Conservation (phyloP, 1,140 invertebrate species). For the Calliphora vicina region DNA sequence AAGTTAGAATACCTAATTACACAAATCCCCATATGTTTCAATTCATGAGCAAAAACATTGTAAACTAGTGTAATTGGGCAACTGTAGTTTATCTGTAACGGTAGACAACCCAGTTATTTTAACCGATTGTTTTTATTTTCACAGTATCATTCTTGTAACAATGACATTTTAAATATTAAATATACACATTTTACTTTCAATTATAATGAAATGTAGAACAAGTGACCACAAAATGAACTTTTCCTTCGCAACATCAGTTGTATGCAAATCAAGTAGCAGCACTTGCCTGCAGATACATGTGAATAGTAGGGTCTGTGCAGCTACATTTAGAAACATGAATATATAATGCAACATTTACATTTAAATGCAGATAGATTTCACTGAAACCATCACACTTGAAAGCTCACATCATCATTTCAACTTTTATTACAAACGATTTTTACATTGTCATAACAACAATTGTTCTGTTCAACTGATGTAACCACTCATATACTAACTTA, state of each 20-base stretch:
- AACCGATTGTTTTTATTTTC: no score
- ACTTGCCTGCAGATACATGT: neutral
- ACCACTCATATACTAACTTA: no score
- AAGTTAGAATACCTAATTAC: no score
- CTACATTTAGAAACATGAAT: neutral
- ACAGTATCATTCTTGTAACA: no score
- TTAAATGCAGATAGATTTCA: neutral
- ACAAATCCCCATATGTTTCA: no score
- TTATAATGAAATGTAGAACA: no score
- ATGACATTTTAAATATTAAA: no score
- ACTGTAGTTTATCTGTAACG: no score
- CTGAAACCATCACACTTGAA: neutral
- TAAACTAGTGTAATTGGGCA: no score
- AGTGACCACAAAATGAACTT: neutral
- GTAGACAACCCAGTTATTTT: no score
- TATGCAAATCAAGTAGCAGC: neutral
- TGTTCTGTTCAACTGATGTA: neutral
- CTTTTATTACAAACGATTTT: neutral
- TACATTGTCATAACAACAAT: neutral
- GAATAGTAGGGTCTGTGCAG: neutral
- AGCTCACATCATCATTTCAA: neutral
- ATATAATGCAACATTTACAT: neutral
- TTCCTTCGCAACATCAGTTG: neutral
- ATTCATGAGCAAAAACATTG: no score
- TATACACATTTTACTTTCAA: no score